phyloP scores from a whole-genome alignment of 2,797 vertebrate species.

The Acipenser transmontanus region DNA sequence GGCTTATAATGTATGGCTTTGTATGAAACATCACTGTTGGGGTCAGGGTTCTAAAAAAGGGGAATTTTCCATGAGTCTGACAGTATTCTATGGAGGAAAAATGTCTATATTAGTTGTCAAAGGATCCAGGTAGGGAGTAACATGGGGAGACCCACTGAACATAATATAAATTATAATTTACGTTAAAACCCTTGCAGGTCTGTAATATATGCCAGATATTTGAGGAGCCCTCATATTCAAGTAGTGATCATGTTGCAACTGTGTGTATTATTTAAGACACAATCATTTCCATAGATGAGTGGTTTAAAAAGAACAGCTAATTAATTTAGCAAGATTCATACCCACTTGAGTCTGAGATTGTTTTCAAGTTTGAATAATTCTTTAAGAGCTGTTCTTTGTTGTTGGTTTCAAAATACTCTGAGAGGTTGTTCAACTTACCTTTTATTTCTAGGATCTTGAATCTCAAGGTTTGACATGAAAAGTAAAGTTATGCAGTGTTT shows the following conservation, averaged over 20 bases:
- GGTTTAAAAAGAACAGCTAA: constrained; percentile 65
- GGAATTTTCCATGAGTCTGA: too few relatives aligned
- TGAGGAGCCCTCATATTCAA: constrained; percentile 40
- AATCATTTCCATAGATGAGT: constrained; percentile 56
- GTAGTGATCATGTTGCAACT: constrained; percentile 43
- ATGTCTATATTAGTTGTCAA: too few relatives aligned
- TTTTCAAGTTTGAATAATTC: constrained; percentile 44
- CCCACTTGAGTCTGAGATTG: constrained; percentile 49
- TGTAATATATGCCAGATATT: constrained; percentile 41
- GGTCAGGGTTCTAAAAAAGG: too few relatives aligned
- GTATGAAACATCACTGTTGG: too few relatives aligned
- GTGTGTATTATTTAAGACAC: constrained; percentile 57
- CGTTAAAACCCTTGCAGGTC: constrained; percentile 42
- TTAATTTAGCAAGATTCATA: constrained; percentile 61
- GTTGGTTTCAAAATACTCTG: constrained; percentile 28
- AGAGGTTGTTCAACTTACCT: constrained; percentile 51
- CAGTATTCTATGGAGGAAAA: too few relatives aligned
- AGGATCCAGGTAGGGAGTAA: too few relatives aligned
- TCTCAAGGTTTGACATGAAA: constrained; percentile 54
- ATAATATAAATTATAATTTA: constrained; percentile 35
- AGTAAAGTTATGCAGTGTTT: constrained; percentile 30
- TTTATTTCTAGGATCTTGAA: constrained; percentile 53
- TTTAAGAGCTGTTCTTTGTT: constrained; percentile 30
- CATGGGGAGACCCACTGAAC: too few relatives aligned
- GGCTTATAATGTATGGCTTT: too few relatives aligned